These are phyloP conservation scores for Corticium candelabrum DNA, from an alignment of 37 sponge, comb jelly and placozoan species.

Conservation along the genomic window DNA sequence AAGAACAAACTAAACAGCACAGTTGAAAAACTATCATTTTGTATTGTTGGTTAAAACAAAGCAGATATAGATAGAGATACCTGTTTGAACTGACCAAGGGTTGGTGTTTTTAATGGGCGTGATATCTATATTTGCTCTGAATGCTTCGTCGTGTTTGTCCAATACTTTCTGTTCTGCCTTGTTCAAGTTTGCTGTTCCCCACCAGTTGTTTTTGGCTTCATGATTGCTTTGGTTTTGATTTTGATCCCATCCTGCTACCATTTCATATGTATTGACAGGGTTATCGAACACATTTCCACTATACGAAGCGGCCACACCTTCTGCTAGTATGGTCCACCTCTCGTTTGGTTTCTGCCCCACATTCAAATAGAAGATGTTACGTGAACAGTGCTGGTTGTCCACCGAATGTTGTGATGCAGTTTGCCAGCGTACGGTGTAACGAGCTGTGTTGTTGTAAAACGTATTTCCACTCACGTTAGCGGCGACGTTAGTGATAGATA, in stretches of 20 bases:
- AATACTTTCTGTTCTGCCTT: not conserved
- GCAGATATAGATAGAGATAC: too few relatives aligned
- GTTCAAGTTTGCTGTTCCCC: not conserved
- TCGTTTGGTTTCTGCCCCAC: not conserved
- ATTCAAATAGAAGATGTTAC: not conserved
- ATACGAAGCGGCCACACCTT: not conserved
- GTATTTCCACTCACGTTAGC: not conserved
- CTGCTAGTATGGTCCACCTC: not conserved
- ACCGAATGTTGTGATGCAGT: not conserved
- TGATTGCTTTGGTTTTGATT: not conserved
- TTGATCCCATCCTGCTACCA: not conserved
- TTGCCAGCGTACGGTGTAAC: not conserved
- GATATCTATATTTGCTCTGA: too few relatives aligned
- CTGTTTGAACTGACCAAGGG: too few relatives aligned
- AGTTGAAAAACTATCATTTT: too few relatives aligned
- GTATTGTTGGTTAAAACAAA: too few relatives aligned
- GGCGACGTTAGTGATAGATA: not conserved
- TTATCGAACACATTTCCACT: not conserved
- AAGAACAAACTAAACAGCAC: too few relatives aligned
- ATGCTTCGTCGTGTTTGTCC: not conserved
- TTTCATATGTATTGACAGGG: not conserved
- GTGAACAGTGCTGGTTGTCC: not conserved
- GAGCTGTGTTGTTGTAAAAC: not conserved
- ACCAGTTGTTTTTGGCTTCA: not conserved
- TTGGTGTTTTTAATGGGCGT: too few relatives aligned